Conservation (phyloP, 92 coral and sea anemone species). For the Muricea muricata region DNA sequence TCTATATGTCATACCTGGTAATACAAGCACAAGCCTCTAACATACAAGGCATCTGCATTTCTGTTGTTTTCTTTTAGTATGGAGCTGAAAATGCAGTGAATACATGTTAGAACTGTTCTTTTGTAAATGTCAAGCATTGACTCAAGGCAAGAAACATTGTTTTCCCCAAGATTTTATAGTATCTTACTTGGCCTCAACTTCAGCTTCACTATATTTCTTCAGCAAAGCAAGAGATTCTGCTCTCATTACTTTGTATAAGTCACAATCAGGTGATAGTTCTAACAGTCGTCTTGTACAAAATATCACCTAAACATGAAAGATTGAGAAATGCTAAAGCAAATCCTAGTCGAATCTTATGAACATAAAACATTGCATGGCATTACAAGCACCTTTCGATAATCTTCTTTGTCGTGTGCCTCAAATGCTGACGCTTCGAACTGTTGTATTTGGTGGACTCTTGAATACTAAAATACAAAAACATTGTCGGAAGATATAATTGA, state of each 20-base stretch:
- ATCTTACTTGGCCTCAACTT: conserved; percentile 90
- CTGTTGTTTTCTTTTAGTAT: conserved; percentile 71
- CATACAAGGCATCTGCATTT: conserved; percentile 96
- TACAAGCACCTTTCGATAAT: conserved; percentile 82
- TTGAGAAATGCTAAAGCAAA: not conserved
- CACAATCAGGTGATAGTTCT: conserved; percentile 81
- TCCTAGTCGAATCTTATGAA: not conserved
- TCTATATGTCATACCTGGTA: conserved; percentile 74
- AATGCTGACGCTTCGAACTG: conserved; percentile 88
- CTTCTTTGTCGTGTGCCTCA: conserved; percentile 89
- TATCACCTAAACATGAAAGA: conserved; percentile 66
- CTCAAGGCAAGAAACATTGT: too few relatives aligned
- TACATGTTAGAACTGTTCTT: too few relatives aligned
- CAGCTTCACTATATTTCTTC: conserved; percentile 91
- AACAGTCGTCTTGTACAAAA: conserved; percentile 83
- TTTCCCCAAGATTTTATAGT: too few relatives aligned
- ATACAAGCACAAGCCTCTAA: conserved; percentile 92
- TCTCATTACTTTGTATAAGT: conserved; percentile 80
- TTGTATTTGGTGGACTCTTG: conserved; percentile 60
- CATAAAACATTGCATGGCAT: not conserved
- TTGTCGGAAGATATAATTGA: too few relatives aligned
- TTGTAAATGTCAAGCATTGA: too few relatives aligned
- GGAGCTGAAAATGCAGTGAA: conserved; percentile 57
- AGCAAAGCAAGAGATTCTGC: conserved; percentile 91
- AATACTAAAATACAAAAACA: conserved; percentile 2